Evolutionary conservation across 1,140 invertebrate species (phyloP).

Genomic region (Thaumatotibia leucotreta): DNA sequence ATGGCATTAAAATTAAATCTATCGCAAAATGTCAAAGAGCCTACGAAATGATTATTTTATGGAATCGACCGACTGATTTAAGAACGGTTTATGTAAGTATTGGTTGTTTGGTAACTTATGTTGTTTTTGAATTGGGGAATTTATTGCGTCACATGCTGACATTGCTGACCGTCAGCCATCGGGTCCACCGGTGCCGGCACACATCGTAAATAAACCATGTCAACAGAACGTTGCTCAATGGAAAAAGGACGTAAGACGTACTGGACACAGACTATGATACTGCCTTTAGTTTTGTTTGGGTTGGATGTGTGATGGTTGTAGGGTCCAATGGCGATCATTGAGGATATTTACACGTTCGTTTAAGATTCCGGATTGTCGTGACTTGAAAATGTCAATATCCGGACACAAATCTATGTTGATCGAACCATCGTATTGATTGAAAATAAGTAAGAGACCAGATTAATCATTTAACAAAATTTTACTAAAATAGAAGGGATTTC

Average conservation of each 20-base stretch:
- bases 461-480: no score
- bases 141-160: not conserved
- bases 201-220: not conserved
- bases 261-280: not conserved
- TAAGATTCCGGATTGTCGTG: not conserved
- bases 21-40: not conserved
- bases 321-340: not conserved
- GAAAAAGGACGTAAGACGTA: not conserved
- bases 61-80: no score
- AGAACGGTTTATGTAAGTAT: not conserved
- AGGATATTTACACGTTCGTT: not conserved
- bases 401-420: not conserved
- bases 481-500: no score
- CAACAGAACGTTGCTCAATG: not conserved
- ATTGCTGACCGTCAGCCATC: not conserved
- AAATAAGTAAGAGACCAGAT: no score
- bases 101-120: not conserved
- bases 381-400: not conserved
- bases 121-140: not conserved
- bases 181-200: not conserved
- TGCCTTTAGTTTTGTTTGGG: not conserved
- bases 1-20: not conserved
- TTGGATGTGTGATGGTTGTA: no score
- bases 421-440: no score
- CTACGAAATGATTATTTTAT: not conserved